These are phyloP conservation scores for Choristoneura fumiferana DNA, from an alignment of 1,140 invertebrate species.

Conservation along the genomic window DNA sequence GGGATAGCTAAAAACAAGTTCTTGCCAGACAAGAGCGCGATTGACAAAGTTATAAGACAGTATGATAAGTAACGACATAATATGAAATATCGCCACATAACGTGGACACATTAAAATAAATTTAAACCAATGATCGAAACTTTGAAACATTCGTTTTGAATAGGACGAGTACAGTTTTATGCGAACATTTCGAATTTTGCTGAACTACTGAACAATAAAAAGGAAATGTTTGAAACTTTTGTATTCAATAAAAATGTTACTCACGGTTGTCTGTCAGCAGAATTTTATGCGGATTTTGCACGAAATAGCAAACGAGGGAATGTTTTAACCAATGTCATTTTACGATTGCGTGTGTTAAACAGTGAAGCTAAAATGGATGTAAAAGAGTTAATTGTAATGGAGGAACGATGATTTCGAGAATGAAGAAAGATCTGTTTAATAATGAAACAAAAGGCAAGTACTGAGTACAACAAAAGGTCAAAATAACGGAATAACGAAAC, in stretches of 20 bases:
- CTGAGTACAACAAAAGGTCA: neutral
- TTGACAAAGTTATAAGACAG: too few species aligned
- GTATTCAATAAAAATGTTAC: constrained; percentile 18
- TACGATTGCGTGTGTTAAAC: neutral
- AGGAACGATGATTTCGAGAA: too few species aligned
- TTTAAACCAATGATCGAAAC: too few species aligned
- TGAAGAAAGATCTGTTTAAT: too few species aligned
- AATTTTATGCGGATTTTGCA: constrained; percentile 16
- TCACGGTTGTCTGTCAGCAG: constrained; percentile 13
- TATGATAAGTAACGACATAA: too few species aligned
- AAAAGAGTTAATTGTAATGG: too few species aligned
- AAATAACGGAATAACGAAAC: neutral
- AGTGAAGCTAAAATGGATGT: too few species aligned
- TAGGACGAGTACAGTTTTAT: constrained; percentile 2
- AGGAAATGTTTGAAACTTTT: constrained; percentile 4
- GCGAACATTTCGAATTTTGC: constrained; percentile 1
- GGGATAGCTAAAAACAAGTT: too few species aligned
- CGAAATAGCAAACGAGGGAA: constrained; percentile 1
- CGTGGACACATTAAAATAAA: too few species aligned
- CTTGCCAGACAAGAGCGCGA: too few species aligned
- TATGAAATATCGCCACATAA: too few species aligned
- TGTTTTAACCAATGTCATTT: neutral
- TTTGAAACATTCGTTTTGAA: too few species aligned
- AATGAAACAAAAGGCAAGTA: neutral
- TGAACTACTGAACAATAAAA: constrained; percentile 14